A percentile compares a stretch with the other conserved stretches of the same genome.
Conservation (phyloP, 1,140 invertebrate species). For the Coenobita brevimanus region DNA sequence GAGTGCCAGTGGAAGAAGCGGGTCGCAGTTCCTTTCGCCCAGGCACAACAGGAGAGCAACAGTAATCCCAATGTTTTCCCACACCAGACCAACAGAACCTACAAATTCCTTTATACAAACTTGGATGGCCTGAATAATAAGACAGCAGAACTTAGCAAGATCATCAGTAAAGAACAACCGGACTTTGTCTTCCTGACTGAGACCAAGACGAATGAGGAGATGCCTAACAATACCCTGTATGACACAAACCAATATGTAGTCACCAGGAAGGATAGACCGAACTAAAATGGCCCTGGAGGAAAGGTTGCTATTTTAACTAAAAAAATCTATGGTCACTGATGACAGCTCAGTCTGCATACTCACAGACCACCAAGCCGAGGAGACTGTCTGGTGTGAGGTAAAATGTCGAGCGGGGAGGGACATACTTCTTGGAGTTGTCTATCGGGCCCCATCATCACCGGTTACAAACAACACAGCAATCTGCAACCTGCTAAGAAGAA, state of each 20-base stretch:
- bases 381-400: too few species aligned
- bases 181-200: conserved; percentile 18
- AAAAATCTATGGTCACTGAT: not conserved
- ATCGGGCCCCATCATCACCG: too few species aligned
- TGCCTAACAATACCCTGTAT: not conserved
- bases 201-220: conserved; percentile 25
- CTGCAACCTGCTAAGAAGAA: too few species aligned
- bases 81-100: not conserved
- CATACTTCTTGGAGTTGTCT: too few species aligned
- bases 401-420: too few species aligned
- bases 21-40: not conserved
- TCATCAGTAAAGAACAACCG: conserved; percentile 15
- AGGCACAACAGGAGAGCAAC: not conserved
- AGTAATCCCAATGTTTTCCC: not conserved
- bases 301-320: not conserved
- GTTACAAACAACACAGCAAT: too few species aligned
- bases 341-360: not conserved
- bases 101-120: conserved; percentile 11
- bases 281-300: not conserved
- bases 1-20: not conserved
- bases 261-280: conserved; percentile 19
- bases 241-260: conserved; percentile 17
- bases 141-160: not conserved
- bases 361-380: too few species aligned
- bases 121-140: conserved; percentile 19